Conservation (phyloP, 2,113 vertebrate genomes). For the Tachycineta bicolor region DNA sequence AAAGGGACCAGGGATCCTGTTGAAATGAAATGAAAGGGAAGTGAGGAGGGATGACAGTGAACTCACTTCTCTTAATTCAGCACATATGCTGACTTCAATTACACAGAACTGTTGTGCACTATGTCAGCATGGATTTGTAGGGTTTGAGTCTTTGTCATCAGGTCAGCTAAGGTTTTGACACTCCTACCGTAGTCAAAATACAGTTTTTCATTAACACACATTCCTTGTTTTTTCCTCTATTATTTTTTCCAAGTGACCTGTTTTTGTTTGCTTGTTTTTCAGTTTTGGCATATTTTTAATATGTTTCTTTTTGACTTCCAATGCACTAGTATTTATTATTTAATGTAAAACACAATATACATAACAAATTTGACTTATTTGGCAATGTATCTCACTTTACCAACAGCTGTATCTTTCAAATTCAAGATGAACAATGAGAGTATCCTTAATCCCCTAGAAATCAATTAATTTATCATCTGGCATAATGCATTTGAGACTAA, state of each 20-base stretch:
- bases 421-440: not conserved
- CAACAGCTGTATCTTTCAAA: not conserved
- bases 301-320: not conserved
- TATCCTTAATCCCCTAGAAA: not conserved
- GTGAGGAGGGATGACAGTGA: not conserved
- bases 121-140: not conserved
- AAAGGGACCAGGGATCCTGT: accelerated
- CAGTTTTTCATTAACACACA: not conserved
- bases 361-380: not conserved
- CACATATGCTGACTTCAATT: not conserved
- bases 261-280: not conserved
- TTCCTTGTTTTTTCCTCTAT: not conserved
- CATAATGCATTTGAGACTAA: not conserved
- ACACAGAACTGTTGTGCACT: not conserved
- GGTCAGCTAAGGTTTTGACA: not conserved
- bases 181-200: not conserved
- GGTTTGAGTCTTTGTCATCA: not conserved
- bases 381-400: not conserved
- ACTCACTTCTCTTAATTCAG: not conserved
- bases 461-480: not conserved
- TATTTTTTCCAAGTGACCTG: not conserved
- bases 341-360: not conserved
- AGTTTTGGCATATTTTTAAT: not conserved
- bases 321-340: not conserved
- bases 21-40: not conserved